phyloP scores from a whole-genome alignment of 37 sponge, comb jelly and placozoan genomes.

The Theonella swinhoei region DNA sequence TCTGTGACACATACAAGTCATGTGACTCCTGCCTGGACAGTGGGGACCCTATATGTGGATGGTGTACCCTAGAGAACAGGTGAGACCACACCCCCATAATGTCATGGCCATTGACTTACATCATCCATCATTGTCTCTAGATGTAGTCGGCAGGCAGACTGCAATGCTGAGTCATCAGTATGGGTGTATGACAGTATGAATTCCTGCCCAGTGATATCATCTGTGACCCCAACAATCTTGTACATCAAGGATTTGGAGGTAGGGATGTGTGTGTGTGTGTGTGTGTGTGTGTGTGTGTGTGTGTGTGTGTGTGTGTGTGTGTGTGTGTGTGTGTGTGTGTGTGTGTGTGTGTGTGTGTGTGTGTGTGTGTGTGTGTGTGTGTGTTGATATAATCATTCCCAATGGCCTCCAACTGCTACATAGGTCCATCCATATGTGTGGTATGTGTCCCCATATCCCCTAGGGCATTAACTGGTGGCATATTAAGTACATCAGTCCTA shows the following conservation, averaged over 20 bases:
- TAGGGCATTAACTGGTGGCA: no score
- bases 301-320: neutral
- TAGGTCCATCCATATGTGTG: no score
- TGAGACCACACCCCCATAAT: slow-evolving; percentile 1
- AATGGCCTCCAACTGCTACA: no score
- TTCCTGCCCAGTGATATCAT: neutral
- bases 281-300: neutral
- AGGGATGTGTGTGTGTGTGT: no score
- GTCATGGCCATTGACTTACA: neutral
- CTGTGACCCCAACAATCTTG: neutral
- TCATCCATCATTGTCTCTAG: neutral
- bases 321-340: neutral
- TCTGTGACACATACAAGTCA: slow-evolving; percentile 56
- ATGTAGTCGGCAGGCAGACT: neutral
- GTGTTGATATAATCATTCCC: no score
- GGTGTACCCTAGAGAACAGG: slow-evolving; percentile 78
- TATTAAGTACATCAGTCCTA: no score
- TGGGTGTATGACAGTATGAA: slow-evolving; percentile 4
- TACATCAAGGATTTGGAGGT: neutral
- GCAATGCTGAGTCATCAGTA: no score
- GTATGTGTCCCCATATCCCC: no score
- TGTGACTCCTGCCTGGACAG: slow-evolving; percentile 68
- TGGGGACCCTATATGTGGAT: slow-evolving; percentile 88
- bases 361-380: neutral
- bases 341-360: neutral